Percentiles rank a stretch among this genome's conserved stretches.
Conservation (phyloP, 1,140 invertebrate species). For the Aphelenchoides avenae region DNA sequence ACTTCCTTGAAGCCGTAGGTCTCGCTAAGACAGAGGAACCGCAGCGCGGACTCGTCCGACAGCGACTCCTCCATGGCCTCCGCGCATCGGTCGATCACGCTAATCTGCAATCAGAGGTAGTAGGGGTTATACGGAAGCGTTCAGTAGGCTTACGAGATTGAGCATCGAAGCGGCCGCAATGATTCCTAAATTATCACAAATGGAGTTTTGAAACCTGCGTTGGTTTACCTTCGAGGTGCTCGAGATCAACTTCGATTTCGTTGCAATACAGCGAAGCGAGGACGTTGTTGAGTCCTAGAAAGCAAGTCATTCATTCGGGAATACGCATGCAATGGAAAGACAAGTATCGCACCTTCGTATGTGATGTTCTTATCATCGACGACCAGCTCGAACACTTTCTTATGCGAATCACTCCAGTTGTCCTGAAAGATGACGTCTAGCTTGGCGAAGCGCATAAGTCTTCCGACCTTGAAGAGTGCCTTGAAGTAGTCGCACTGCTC, state of each 20-base stretch:
- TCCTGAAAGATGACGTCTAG: too few relatives aligned
- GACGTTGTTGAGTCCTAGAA: conserved; percentile 32
- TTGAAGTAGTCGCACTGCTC: conserved; percentile 36
- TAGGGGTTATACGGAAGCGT: too few relatives aligned
- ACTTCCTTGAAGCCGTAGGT: conserved; percentile 11
- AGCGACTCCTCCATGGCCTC: conserved; percentile 24
- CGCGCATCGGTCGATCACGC: conserved; percentile 16
- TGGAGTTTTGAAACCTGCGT: neutral
- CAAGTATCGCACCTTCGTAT: conserved; percentile 15
- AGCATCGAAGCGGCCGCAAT: conserved; percentile 24
- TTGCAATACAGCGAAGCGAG: conserved; percentile 32
- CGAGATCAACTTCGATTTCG: conserved; percentile 24
- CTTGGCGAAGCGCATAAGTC: too few relatives aligned
- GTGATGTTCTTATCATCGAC: conserved; percentile 20
- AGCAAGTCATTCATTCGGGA: neutral
- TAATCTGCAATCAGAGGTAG: conserved; percentile 10
- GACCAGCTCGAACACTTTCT: conserved; percentile 11
- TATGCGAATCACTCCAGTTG: conserved; percentile 23
- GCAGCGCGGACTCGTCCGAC: conserved; percentile 11
- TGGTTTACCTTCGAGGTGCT: conserved; percentile 23
- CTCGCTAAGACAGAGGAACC: conserved; percentile 9
- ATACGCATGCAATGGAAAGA: neutral
- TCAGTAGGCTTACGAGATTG: conserved; percentile 16
- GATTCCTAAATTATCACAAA: conserved; percentile 1
- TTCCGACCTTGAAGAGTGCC: too few relatives aligned